Percentiles rank a stretch among this genome's conserved stretches.
Evolutionary conservation across 2,113 vertebrate genomes (phyloP).

Genomic region (Chionomys nivalis): DNA sequence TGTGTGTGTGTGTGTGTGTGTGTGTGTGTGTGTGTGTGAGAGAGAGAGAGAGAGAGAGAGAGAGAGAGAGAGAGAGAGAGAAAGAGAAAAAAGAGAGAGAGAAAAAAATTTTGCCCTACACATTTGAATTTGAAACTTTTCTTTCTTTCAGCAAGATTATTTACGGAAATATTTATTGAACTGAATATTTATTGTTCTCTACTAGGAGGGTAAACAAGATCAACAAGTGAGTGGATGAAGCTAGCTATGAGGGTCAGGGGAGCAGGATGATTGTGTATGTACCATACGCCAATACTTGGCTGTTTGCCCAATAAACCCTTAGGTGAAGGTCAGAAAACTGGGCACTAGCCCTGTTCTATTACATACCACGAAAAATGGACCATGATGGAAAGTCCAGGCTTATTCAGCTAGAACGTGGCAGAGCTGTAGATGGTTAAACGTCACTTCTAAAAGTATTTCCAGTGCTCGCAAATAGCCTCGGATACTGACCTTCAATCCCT

Average conservation of each 20-base stretch:
- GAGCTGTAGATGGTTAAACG: not conserved
- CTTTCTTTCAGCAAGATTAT: not conserved
- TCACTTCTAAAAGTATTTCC: not conserved
- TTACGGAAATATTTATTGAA: not conserved
- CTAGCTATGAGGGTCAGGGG: not conserved
- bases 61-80: too few species aligned
- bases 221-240: not conserved
- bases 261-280: not conserved
- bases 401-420: not conserved
- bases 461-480: not conserved
- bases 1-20: not conserved
- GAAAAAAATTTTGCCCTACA: not conserved
- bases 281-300: not conserved
- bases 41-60: too few species aligned
- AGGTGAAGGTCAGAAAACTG: not conserved
- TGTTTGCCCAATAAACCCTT: not conserved
- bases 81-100: too few species aligned
- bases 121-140: conserved; percentile 2
- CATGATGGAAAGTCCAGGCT: not conserved
- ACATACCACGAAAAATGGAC: not conserved
- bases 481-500: not conserved
- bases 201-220: not conserved
- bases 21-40: too few species aligned
- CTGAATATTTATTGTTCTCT: too few species aligned
- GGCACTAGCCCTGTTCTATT: not conserved